Base-by-base conservation (phyloP, 2,888 invertebrate genomes). In the Lycaena phlaeas region DNA sequence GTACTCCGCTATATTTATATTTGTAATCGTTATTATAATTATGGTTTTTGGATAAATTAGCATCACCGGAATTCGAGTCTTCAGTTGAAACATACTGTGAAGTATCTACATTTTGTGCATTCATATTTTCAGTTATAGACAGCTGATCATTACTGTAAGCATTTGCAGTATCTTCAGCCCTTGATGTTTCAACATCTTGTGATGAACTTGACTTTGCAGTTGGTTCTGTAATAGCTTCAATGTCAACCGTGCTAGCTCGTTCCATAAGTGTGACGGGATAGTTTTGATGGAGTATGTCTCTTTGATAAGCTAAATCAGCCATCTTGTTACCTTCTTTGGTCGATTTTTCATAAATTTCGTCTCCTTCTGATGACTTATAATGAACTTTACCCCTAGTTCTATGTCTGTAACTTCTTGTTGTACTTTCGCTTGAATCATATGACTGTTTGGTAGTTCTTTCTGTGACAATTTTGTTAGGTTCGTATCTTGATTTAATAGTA, bases 221-320 rank as follows among this genome's bases (percentile, higher is more conserved):
- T 3, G 82, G 73, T 57, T 81, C 81, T 7, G 84, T 84, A 11
- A 81, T 73, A 30, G 81, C 77, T 59, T 82, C 84, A 49, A 81
- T 75, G 36, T 84, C 81, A 27, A 68, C 65, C 15, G 86, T 87
- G 47, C 78, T 85, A 45, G 63, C 65, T 46, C 81, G 65, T 57
- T 85, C 85, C 68, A 77, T 77, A 14, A 85, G 49, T 4, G 88
- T 87, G 0, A 88, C 86, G 1, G 89, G 89, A 53, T 89, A 89
- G 50, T 89, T 89, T 56, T 89, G 89, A 52, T 89, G 88, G 3
- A 89, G 59, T 2, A 89, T 84, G 57, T 89, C 89, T 46, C 89
- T 75, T 63, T 89, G 89, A 49, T 89, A 89, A 2, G 88, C 89
- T 45, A 89, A 59, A 42, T 85, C 84, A 42, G 68, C 57, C 48